phyloP scores from a whole-genome alignment of 2,797 vertebrate species.

The Falco naumanni region DNA sequence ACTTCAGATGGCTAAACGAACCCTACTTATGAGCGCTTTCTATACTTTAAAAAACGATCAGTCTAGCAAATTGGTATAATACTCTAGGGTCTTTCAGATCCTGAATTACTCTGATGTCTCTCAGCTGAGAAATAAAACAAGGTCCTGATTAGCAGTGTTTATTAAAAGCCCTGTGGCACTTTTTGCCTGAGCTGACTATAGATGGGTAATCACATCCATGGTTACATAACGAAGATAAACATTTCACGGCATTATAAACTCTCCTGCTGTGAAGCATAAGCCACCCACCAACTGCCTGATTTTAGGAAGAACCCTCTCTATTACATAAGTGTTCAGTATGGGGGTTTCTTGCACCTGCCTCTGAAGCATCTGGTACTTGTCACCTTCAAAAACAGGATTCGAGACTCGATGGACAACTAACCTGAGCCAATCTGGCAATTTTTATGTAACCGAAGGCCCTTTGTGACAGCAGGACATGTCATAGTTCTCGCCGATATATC shows the following conservation, averaged over 20 bases:
- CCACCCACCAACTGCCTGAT: slow-evolving; percentile 69
- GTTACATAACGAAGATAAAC: slow-evolving; percentile 65
- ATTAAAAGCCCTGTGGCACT: slow-evolving; percentile 57
- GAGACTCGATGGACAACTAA: slow-evolving; percentile 48
- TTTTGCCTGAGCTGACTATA: slow-evolving; percentile 30
- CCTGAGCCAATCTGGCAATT: slow-evolving; percentile 50
- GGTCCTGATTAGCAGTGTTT: slow-evolving; percentile 40
- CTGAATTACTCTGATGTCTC: slow-evolving; percentile 15
- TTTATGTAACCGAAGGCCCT: slow-evolving; percentile 47
- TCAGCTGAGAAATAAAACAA: slow-evolving; percentile 37
- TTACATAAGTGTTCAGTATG: slow-evolving; percentile 72
- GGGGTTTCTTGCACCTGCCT: slow-evolving; percentile 74
- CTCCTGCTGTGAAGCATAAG: slow-evolving; percentile 68
- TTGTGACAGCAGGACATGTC: not conserved
- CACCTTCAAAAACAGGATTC: slow-evolving; percentile 63
- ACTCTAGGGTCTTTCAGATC: not conserved
- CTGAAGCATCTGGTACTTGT: slow-evolving; percentile 75
- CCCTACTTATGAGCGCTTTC: not conserved
- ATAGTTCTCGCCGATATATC: not conserved
- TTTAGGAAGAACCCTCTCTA: slow-evolving; percentile 72
- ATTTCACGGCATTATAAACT: slow-evolving; percentile 63
- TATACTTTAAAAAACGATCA: not conserved
- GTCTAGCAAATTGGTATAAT: not conserved
- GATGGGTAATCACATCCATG: slow-evolving; percentile 47
- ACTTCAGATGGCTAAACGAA: not conserved